Base-by-base conservation (phyloP, 2,888 invertebrate genomes). In the Netelia inedita region DNA sequence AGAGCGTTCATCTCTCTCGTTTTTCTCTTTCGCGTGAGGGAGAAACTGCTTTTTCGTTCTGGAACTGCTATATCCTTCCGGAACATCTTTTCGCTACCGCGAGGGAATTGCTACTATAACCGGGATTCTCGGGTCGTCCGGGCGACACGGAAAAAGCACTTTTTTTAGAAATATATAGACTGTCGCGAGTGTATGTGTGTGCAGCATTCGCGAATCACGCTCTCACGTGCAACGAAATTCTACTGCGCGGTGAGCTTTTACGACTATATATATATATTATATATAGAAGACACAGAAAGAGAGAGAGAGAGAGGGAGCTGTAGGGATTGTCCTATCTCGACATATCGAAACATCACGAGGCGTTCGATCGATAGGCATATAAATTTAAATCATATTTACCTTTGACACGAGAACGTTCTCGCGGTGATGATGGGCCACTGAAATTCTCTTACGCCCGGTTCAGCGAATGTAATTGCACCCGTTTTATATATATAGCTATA, bases 311-410 rank as follows among this genome's bases (percentile, higher is more conserved):
- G 28, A 28, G 28, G 28, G 28, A 28, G 28, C 5, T 28, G 28
- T 28, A 28, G 28, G 28, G 5, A 28, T 28, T 28, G 3, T 28
- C 28, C 3, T 28, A 28, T 28, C 28, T 28, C 28, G 28, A 28
- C 5, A 28, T 28, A 28, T 28, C 28, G 28, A 28, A 63, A 35
- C 46, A 46, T 46, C 46, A 46, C 14, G 16, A 57, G 16, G 16
- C 14, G 35, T 19, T 57, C 28, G 21, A 46, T 68, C 43, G 28
- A 35, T 46, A 43, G 61, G 68, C 23, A 53, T 59, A 75, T 69
- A 81, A 88, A 90, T 90, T 89, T 87, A 79, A 89, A 90, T 88
- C 88, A 88, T 89, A 90, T 90, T 91, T 90, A 89, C 88, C 88
- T 88, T 88, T 84, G 87, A 85, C 88, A 72, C 85, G 87, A 86